Evolutionary conservation across 2,888 invertebrate species (phyloP), one percentile per base, ranked within the genome.

Genomic region (Acronicta leporina): DNA sequence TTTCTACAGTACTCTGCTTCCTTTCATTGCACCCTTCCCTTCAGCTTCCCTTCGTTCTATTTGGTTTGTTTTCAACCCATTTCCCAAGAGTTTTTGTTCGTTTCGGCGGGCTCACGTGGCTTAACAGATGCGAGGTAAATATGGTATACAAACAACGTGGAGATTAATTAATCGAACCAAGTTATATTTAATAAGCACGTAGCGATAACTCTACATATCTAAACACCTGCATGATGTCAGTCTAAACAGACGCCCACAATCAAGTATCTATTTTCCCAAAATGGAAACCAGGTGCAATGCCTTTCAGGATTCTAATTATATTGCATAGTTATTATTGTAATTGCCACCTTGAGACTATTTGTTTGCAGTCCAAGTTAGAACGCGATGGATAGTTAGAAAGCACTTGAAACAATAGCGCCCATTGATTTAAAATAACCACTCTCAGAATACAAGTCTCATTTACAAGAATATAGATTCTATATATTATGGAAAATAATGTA

Each of bases 1-100:
- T 86, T 78, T 72, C 63, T 74, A 58, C 59, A 53, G 61, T 60
- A 68, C 65, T 76, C 72, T 79, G 56, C 58, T 20, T 71, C 65
- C 61, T 66, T 71, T 70, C 77, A 73, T 73, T 66, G 65, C 64
- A 68, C 72, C 65, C 66, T 69, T 75, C 69, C 61, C 54, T 66
- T 63, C 52, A 47, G 56, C 53, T 65, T 68, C 69, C 77, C 68
- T 71, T 63, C 62, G 42, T 60, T 62, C 68, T 62, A 67, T 76
- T 76, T 57, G 63, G 55, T 75, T 78, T 76, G 65, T 80, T 79
- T 78, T 70, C 50, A 66, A 69, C 54, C 52, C 27, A 57, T 61
- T 67, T 38, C 49, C 50, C 41, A 44, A 57, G 52, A 33, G 49
- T 47, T 66, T n/a, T 71, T 68, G 57, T 33, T 54, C 53, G 33